Conservation (phyloP, 2,888 invertebrate genomes). For the Callimorpha dominula region DNA sequence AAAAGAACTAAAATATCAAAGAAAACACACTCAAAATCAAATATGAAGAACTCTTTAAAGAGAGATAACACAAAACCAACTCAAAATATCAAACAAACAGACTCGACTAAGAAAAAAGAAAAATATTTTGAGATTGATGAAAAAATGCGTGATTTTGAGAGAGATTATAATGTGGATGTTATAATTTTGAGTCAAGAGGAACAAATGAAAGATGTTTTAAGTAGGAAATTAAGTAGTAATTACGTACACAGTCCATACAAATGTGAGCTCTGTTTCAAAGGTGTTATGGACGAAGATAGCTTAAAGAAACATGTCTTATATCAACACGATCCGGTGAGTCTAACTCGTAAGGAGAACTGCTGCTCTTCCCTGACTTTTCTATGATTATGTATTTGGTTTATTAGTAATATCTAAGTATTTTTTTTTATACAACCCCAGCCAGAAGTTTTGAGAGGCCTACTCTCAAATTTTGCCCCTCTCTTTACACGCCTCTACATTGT, state of each 20-base stretch:
- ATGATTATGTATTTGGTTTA: too few relatives aligned
- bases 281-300: conserved; percentile 49
- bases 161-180: conserved; percentile 40
- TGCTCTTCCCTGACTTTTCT: too few relatives aligned
- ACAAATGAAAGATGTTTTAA: conserved; percentile 48
- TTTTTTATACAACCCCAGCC: too few relatives aligned
- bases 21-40: not conserved
- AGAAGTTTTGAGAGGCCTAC: too few relatives aligned
- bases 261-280: conserved; percentile 53
- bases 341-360: too few relatives aligned
- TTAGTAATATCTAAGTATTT: too few relatives aligned
- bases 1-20: not conserved
- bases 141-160: conserved; percentile 45
- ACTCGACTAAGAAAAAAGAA: conserved; percentile 10
- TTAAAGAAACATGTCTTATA: conserved; percentile 47
- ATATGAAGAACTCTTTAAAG: not conserved
- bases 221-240: conserved; percentile 42
- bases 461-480: too few relatives aligned
- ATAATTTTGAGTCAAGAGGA: conserved; percentile 41
- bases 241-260: conserved; percentile 50
- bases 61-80: not conserved
- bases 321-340: conserved; percentile 54
- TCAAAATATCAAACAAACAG: not conserved
- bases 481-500: too few relatives aligned
- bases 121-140: conserved; percentile 40